Evolutionary conservation across 2,888 invertebrate genomes (phyloP), one percentile per base, ranked within the genome.

Genomic region (Zygothrica quintamaculata): DNA sequence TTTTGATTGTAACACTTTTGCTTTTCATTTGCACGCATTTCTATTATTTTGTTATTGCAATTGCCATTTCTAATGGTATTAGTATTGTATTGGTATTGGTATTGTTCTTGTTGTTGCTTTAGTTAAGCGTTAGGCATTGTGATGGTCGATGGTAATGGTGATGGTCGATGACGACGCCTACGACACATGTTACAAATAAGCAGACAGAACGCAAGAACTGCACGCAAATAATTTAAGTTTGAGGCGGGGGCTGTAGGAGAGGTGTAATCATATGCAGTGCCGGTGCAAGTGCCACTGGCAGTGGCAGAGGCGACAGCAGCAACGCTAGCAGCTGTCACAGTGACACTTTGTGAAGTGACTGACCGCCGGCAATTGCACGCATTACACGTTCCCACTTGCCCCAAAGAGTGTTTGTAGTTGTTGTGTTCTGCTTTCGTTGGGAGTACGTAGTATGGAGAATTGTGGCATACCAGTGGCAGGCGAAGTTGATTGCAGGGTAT

Each of bases 101-200:
- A 34, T 31, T 50, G 39, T 37, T 61, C 46, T 31, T 64, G 39
- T 18, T 58, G 68, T 18, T 74, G 70, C 36, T 56, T 64, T 59
- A 43, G 72, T 46, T 47, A 59, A 50, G 67, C 59, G 46, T 22
- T 3, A 22, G 5, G 18, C 18, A 5, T 22, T 22, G 5, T 3
- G 18, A n/a, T n/a, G n/a, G n/a, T n/a, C 18, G 18, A 43, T 62
- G 64, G 40, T 56, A 50, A 59, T 61, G 67, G 74, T 76, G 77
- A 68, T 57, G 74, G 57, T 52, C 78, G 65, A 53, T 82, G 77
- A 66, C 77, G 61, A 60, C 51, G 77, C 56, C 55, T 64, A 71
- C 69, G 77, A 87, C 87, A 87, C 81, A 87, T 87, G 86, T 87
- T 87, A 85, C 87, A 85, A 84, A 80, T 76, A 78, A 75, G 64